These are phyloP conservation scores for Lypha dubia DNA, from an alignment of 2,888 invertebrate genomes.

Conservation along the genomic window DNA sequence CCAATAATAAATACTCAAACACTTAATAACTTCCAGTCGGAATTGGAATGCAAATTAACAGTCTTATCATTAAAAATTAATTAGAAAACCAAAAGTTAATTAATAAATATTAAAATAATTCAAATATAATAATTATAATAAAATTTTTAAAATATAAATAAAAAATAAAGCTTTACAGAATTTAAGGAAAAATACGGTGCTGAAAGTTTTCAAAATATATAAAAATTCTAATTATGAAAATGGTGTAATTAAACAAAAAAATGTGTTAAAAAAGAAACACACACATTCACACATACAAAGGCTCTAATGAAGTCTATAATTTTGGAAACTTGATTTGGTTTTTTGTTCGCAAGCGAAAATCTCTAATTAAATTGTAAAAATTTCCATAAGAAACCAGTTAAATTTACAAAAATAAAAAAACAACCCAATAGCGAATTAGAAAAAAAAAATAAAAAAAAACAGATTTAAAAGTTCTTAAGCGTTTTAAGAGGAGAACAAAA, in stretches of 20 bases:
- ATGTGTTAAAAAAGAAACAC: constrained; percentile 25
- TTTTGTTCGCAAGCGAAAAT: constrained; percentile 5
- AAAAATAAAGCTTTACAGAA: constrained; percentile 8
- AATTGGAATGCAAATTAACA: constrained; percentile 17
- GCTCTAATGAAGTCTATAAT: constrained; percentile 6
- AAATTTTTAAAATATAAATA: background rate
- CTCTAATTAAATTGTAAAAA: constrained; percentile 16
- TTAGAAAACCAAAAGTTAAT: constrained; percentile 2
- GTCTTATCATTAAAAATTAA: constrained; percentile 22
- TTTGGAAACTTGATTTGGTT: constrained; percentile 24
- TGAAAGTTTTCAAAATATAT: constrained; percentile 8
- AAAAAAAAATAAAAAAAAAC: background rate
- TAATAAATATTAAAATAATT: background rate
- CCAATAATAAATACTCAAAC: constrained; percentile 19
- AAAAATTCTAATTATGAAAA: background rate
- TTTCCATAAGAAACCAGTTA: constrained; percentile 9
- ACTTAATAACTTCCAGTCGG: background rate
- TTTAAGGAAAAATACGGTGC: constrained; percentile 39
- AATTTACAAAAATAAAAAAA: background rate
- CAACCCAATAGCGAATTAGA: background rate
- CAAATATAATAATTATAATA: constrained; percentile 5
- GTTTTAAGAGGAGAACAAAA: constrained; percentile 18
- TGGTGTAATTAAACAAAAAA: constrained; percentile 25
- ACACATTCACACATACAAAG: constrained; percentile 61
- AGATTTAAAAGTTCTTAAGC: constrained; percentile 13